Evolutionary conservation across 2,888 invertebrate genomes (phyloP).

Genomic region (Sminthurides aquaticus): DNA sequence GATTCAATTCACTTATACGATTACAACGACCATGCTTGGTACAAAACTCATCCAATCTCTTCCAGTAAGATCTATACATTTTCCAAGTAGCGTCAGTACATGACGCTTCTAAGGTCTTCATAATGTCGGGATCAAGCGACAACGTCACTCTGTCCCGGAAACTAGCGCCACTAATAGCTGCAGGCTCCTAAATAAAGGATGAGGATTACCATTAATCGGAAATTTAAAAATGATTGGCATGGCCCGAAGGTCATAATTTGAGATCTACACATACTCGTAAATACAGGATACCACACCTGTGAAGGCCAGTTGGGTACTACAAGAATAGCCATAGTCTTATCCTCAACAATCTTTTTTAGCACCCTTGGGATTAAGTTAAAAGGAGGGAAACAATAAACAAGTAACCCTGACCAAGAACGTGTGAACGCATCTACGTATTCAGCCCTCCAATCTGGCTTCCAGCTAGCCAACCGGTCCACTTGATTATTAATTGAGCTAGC

Average conservation of each 20-base stretch:
- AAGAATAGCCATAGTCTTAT: slow-evolving; percentile 24
- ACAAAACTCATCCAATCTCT: too few species aligned
- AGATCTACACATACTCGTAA: too few species aligned
- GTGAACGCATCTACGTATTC: slow-evolving; percentile 27
- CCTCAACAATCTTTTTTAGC: slow-evolving; percentile 24
- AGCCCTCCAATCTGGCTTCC: slow-evolving; percentile 20
- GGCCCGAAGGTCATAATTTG: too few species aligned
- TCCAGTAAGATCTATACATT: too few species aligned
- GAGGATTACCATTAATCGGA: neutral
- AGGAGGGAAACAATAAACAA: slow-evolving; percentile 30
- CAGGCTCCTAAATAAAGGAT: neutral
- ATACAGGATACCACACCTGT: too few species aligned
- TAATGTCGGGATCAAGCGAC: neutral
- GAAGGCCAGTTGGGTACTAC: slow-evolving; percentile 28
- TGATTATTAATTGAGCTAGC: slow-evolving; percentile 19
- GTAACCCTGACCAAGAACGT: slow-evolving; percentile 15
- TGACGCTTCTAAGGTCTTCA: neutral
- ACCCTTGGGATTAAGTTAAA: slow-evolving; percentile 21
- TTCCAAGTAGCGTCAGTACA: too few species aligned
- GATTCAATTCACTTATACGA: too few species aligned
- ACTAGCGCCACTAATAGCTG: neutral
- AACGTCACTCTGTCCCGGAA: neutral
- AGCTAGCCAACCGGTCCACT: slow-evolving; percentile 17
- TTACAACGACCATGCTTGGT: too few species aligned
- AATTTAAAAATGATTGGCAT: too few species aligned